A percentile compares a stretch with the other conserved stretches of the same genome.
Conservation (phyloP, 2,888 invertebrate species). For the Drosophila paracracens region DNA sequence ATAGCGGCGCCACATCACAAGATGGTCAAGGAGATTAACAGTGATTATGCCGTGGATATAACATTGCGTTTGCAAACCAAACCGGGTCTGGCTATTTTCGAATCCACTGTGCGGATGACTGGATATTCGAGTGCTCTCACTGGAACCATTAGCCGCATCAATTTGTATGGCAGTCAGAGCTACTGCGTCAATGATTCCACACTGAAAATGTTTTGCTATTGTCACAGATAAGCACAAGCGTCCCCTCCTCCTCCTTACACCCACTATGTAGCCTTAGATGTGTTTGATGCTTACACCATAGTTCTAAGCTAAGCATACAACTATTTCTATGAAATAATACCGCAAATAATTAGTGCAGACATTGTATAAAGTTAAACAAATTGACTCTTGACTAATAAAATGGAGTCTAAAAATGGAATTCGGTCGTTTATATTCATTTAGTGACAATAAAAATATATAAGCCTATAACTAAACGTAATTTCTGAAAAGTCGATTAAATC, state of each 20-base stretch:
- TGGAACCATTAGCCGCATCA: constrained; percentile 91
- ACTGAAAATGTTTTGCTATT: constrained; percentile 92
- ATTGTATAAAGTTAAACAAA: constrained; percentile 56
- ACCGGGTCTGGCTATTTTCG: constrained; percentile 88
- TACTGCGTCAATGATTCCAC: constrained; percentile 90
- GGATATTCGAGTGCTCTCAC: constrained; percentile 79
- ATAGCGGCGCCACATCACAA: constrained; percentile 85
- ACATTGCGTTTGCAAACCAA: constrained; percentile 85
- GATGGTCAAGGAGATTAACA: constrained; percentile 80
- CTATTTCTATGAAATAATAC: constrained; percentile 73
- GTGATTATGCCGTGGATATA: constrained; percentile 83
- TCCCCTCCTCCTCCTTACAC: not conserved
- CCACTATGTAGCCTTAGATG: constrained; percentile 60
- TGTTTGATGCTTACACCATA: constrained; percentile 25
- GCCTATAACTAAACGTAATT: not conserved
- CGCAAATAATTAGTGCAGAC: constrained; percentile 21
- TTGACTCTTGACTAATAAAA: constrained; percentile 4
- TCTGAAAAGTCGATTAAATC: not conserved
- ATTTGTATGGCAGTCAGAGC: constrained; percentile 93
- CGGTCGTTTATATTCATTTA: constrained; percentile 83
- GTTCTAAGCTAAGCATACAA: constrained; percentile 30
- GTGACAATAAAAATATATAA: constrained; percentile 47
- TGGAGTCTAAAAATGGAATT: constrained; percentile 1
- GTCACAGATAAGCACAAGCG: constrained; percentile 84
- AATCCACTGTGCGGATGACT: constrained; percentile 89